Evolutionary conservation across 1,140 invertebrate genomes (phyloP).

Genomic region (Leptopilina clavipes): DNA sequence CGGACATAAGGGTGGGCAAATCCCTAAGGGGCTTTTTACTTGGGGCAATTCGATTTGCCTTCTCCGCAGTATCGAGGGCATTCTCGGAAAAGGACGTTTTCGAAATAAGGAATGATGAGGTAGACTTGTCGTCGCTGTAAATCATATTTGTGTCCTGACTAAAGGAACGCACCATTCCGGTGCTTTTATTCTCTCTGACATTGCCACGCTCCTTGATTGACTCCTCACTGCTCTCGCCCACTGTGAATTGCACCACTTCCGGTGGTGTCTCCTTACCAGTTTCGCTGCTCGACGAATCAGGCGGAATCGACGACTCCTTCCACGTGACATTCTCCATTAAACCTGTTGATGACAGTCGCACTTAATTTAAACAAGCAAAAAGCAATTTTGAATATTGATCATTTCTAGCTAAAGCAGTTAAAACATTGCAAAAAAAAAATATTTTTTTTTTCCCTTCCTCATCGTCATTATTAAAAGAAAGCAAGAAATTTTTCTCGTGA

Average conservation of each 20-base stretch:
- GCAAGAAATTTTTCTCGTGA: too few relatives aligned
- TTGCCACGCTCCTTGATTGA: slow-evolving; percentile 40
- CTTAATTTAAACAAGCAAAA: slow-evolving; percentile 53
- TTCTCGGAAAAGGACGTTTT: slow-evolving; percentile 75
- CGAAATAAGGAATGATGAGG: slow-evolving; percentile 63
- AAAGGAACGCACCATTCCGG: slow-evolving; percentile 63
- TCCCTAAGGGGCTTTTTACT: slow-evolving; percentile 60
- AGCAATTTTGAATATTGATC: neutral
- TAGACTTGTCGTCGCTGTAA: slow-evolving; percentile 55
- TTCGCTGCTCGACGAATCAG: slow-evolving; percentile 72
- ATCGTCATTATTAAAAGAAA: too few relatives aligned
- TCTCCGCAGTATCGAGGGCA: slow-evolving; percentile 53
- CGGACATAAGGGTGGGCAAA: slow-evolving; percentile 62
- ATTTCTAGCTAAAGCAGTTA: neutral
- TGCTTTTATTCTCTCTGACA: slow-evolving; percentile 44
- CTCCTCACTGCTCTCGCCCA: slow-evolving; percentile 58
- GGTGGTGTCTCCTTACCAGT: slow-evolving; percentile 70
- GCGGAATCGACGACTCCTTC: slow-evolving; percentile 72
- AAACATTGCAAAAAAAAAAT: neutral
- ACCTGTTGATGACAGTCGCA: slow-evolving; percentile 67
- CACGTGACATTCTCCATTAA: slow-evolving; percentile 63
- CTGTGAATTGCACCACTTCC: slow-evolving; percentile 67
- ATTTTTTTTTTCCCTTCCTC: too few relatives aligned
- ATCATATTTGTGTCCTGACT: slow-evolving; percentile 70
- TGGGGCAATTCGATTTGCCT: slow-evolving; percentile 38